phyloP scores from a whole-genome alignment of 2,888 invertebrate genomes.

The Cosmia trapezina region DNA sequence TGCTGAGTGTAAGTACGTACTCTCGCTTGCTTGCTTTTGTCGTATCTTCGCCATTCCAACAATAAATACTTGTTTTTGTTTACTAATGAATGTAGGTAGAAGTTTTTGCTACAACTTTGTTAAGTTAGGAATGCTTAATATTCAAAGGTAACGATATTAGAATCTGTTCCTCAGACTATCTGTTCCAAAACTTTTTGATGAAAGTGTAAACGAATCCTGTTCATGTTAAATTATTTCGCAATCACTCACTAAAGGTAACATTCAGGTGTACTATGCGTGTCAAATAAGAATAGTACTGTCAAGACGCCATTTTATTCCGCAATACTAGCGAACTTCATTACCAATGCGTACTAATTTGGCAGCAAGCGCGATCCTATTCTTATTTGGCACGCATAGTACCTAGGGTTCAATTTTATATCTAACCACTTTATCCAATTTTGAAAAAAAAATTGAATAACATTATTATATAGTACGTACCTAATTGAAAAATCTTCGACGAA shows the following conservation, averaged over 20 bases:
- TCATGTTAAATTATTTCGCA: not conserved
- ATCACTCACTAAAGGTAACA: not conserved
- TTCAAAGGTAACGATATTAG: not conserved
- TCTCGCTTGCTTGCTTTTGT: not conserved
- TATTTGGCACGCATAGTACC: no score
- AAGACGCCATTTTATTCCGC: no score
- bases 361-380: no score
- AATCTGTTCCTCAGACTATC: no score
- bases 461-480: not conserved
- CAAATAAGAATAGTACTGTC: no score
- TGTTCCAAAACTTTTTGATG: constrained; percentile 8
- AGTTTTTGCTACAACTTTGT: not conserved
- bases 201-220: not conserved
- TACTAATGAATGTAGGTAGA: not conserved
- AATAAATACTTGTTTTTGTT: constrained; percentile 3
- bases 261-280: not conserved
- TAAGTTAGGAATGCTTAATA: not conserved
- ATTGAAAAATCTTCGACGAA: not conserved
- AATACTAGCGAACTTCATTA: no score
- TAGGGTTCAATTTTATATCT: not conserved
- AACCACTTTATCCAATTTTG: not conserved
- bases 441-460: not conserved
- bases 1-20: no score
- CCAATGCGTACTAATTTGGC: no score
- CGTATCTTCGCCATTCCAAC: not conserved